Evolutionary conservation across 2,888 invertebrate genomes (phyloP), one percentile per base, ranked within the genome.

Genomic region (Clostera curtula): DNA sequence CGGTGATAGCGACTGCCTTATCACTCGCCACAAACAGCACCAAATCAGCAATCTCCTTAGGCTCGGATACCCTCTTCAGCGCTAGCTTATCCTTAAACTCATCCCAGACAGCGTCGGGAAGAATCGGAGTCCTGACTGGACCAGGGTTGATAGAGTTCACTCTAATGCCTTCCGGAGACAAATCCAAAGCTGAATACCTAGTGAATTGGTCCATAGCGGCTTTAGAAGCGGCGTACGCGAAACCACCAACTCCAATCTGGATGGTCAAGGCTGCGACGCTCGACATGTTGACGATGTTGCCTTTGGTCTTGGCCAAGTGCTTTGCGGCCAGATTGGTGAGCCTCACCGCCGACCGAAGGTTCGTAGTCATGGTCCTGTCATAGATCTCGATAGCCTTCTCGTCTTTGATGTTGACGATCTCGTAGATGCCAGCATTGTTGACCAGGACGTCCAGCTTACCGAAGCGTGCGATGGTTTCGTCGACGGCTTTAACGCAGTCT

Each of bases 191-290:
- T n/a, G 89, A 82, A 60, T 93, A 93, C 48, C 90, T 85, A 0
- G 96, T 96, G 42, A 96, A 88, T 56, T 95, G 95, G 74, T 96
- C 96, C 0, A 96, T 70, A 3, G 93, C 93, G 24, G 93, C 85
- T 75, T 96, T 96, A 2, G 93, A 93, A 75, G 95, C 89, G 43
- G 87, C 88, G 59, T 96, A 96, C 0, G 93, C 6, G n/a, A 18
- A 18, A 3, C 5, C 18, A 18, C 18, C 18, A 3, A 5, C 8
- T n/a, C 3, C 3, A 3, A 18, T 5, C n/a, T n/a, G n/a, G 18
- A 7, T 8, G 8, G n/a, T 6, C n/a, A 18, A 5, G n/a, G 5
- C 18, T n/a, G 18, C 3, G 8, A 18, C 8, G 8, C 18, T 18
- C 3, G 18, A 18, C 8, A 18, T 18, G 18, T 18, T 18, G 3